These are phyloP conservation scores for Folsomia candida DNA, from an alignment of 2,888 invertebrate genomes.

Conservation along the genomic window DNA sequence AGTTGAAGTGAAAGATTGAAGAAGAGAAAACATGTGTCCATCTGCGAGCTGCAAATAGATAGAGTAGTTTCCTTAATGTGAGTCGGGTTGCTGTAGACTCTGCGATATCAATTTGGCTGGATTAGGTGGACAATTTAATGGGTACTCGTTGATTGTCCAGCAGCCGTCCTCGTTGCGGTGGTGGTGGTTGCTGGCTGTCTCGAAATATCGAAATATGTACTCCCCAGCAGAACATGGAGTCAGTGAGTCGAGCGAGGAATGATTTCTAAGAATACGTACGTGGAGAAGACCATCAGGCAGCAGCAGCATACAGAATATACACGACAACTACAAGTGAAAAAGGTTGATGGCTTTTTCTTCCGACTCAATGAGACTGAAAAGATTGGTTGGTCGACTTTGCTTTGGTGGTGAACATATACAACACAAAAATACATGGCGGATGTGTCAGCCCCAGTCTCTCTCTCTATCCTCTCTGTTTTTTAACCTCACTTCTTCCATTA, in stretches of 20 bases:
- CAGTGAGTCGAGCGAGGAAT: no score
- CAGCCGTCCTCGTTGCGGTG: not conserved
- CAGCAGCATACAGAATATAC: no score
- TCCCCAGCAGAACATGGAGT: not conserved
- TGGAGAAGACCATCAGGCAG: no score
- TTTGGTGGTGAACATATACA: not conserved
- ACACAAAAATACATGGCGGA: not conserved
- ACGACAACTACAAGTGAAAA: not conserved
- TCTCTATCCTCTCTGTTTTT: not conserved
- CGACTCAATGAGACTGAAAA: conserved; percentile 13
- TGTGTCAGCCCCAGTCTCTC: not conserved
- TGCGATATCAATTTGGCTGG: not conserved
- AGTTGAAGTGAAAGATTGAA: not conserved
- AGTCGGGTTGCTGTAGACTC: not conserved
- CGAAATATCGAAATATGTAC: not conserved
- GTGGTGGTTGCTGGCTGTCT: not conserved
- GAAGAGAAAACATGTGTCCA: not conserved
- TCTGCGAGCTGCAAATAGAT: not conserved
- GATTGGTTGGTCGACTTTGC: conserved; percentile 6
- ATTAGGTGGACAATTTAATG: conserved; percentile 3
- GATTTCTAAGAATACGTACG: no score
- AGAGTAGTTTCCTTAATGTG: not conserved
- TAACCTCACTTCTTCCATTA: not conserved
- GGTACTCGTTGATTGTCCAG: not conserved
- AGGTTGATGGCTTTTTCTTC: conserved; percentile 17